Conservation (phyloP, 2,888 invertebrate species). For the Phortica okadai region DNA sequence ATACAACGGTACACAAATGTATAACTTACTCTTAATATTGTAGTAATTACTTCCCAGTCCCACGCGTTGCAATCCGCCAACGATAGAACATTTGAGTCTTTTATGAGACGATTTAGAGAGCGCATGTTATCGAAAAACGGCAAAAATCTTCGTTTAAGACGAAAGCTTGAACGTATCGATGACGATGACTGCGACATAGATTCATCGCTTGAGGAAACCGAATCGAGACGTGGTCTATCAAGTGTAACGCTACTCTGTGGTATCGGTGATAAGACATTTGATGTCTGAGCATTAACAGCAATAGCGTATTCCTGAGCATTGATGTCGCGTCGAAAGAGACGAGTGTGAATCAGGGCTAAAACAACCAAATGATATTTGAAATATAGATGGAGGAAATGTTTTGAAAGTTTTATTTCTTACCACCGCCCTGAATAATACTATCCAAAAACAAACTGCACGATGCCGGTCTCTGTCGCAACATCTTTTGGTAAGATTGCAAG, state of each 20-base stretch:
- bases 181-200: constrained; percentile 70
- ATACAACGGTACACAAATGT: not conserved
- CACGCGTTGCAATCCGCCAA: constrained; percentile 89
- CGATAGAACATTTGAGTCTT: constrained; percentile 88
- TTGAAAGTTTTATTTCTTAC: constrained; percentile 49
- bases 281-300: constrained; percentile 22
- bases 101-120: constrained; percentile 82
- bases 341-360: constrained; percentile 73
- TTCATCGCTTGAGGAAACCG: constrained; percentile 77
- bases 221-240: constrained; percentile 77
- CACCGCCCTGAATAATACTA: constrained; percentile 82
- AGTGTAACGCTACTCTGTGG: constrained; percentile 51
- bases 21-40: constrained; percentile 84
- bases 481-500: constrained; percentile 85
- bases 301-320: constrained; percentile 66
- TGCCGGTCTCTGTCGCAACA: constrained; percentile 88
- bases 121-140: constrained; percentile 79
- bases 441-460: constrained; percentile 90
- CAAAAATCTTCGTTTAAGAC: constrained; percentile 75
- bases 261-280: constrained; percentile 5
- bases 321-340: constrained; percentile 75
- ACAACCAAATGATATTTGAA: constrained; percentile 33
- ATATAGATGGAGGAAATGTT: not conserved
- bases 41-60: constrained; percentile 95
- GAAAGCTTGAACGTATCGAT: constrained; percentile 73